Evolutionary conservation across 2,113 vertebrate genomes (phyloP).

Genomic region (Protobothrops flavoviridis): DNA sequence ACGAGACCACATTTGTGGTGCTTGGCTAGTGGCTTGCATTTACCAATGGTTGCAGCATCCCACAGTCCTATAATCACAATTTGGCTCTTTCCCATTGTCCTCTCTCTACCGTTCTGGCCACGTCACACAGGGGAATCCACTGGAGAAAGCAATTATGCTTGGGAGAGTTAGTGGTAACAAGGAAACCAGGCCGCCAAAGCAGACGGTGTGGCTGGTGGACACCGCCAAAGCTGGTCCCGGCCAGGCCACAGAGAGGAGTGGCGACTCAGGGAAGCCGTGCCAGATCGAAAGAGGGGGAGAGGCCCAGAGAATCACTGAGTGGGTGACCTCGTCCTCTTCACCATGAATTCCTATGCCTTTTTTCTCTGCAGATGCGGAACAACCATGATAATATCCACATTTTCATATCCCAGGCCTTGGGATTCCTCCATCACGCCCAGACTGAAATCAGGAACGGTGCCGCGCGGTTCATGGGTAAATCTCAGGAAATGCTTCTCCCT

Average conservation of each 20-base stretch:
- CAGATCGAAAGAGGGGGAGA: neutral
- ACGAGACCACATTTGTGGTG: neutral
- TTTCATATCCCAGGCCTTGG: conserved; percentile 15
- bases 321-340: neutral
- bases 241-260: neutral
- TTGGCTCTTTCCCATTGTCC: neutral
- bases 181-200: neutral
- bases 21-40: neutral
- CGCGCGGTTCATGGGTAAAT: conserved; percentile 5
- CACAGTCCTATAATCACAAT: neutral
- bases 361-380: conserved; percentile 9
- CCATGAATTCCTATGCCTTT: neutral
- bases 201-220: neutral
- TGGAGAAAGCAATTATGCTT: neutral
- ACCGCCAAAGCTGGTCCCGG: neutral
- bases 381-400: conserved; percentile 10
- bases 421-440: conserved; percentile 12
- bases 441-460: neutral
- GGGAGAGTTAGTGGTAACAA: neutral
- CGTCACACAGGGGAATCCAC: neutral
- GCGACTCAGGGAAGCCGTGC: no score
- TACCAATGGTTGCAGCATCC: neutral
- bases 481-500: no score
- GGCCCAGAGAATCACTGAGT: no score
- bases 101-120: neutral